Evolutionary conservation across 2,797 vertebrate species (phyloP), one percentile per base, ranked within the genome.

Genomic region (Coreius guichenoti): DNA sequence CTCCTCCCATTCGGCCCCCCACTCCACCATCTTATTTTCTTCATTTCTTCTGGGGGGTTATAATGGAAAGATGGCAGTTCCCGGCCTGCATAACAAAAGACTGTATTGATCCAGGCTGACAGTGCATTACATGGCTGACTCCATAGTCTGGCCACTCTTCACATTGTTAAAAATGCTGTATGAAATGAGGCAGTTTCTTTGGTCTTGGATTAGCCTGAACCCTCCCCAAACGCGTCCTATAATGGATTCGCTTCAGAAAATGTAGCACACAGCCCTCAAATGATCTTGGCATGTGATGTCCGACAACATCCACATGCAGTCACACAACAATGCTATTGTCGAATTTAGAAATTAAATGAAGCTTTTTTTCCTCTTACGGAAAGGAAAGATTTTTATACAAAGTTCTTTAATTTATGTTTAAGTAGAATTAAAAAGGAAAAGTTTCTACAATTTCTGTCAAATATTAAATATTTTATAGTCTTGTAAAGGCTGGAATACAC

Each of bases 41-140:
- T 73, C 43, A 13, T 49, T 69, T 73, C 5, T 39, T 43, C 11
- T 33, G 49, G 49, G 63, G 45, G n/a, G 16, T 68, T 70, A 54
- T 80, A 16, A 26, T 61, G 7, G 12, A 79, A 83, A 47, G 12
- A 31, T 63, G 49, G 67, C 70, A 91, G 89, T 54, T 26, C 36
- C 36, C 83, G 70, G 43, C 80, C 29, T 87, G 86, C 82, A 89
- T 89, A 91, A 92, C 91, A 93, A 90, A 89, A 92, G 91, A 69
- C 21, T 17, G 69, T 73, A 88, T 91, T 89, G 88, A 89, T 91
- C 58, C 70, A 43, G 43, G 26, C 51, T 81, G 82, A 87, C 83
- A 39, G 63, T 65, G 65, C 23, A 76, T 47, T 61, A 67, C 19
- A 63, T 49, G 67, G 82, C 65, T 77, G 63, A 72, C 47, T 86